Evolutionary conservation across 2,797 vertebrate genomes (phyloP), one percentile per base, ranked within the genome.

Genomic region (Heterohyrax brucei): DNA sequence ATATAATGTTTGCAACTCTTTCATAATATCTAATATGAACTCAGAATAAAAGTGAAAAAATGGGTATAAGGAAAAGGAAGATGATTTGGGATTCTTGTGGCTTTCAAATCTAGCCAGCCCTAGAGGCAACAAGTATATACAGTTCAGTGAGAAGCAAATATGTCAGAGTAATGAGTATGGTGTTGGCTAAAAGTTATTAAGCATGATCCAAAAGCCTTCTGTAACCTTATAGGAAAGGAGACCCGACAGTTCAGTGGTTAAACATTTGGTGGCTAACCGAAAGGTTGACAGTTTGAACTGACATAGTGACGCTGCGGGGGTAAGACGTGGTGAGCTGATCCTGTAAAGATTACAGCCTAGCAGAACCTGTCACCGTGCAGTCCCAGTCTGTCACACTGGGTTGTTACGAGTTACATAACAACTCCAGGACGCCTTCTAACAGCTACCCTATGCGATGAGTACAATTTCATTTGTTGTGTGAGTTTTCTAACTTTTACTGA

Each of bases 381-480:
- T 19, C 44, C 70, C 19, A 70, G 14, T 44, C 70, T 73, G 33
- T 39, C 18, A 44, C 1, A 22, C 22, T 72, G 70, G 10, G 28
- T 30, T 66, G 53, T 66, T 66, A 66, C 30, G 64, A 73, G 9
- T 73, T n/a, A 44, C 10, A 73, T 39, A 22, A 33, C 70, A 73
- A 22, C 33, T 39, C n/a, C 26, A 73, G 70, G 33, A 8, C 8
- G 21, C 26, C 33, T 44, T 22, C 39, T 19, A 19, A 21, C n/a
- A 72, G 1, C 16, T 21, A 28, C 10, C 14, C 61, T 18, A 0
- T 0, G 21, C 50, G 39, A 26, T 12, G 3, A 46, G 10, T 46
- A 0, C 9, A 26, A 4, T 68, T 46, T 64, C 18, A 6, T 50
- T 61, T 72, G 28, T 28, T 61, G 8, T 12, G 5, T 0, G 4